Conservation (phyloP, 37 sponge, comb jelly and placozoan species). For the Spongilla lacustris region DNA sequence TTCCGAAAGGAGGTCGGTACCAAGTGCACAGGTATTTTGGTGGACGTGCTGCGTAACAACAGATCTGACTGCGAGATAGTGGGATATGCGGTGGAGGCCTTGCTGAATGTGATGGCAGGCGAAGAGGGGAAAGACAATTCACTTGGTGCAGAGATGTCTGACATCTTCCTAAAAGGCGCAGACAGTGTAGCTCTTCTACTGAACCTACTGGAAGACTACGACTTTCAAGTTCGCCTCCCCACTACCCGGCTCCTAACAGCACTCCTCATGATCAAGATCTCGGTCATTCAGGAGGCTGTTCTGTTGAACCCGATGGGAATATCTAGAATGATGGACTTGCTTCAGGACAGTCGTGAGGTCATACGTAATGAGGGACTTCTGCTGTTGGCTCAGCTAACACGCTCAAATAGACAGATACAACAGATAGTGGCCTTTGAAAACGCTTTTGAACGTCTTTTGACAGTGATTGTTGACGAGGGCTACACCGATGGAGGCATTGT, state of each 20-base stretch:
- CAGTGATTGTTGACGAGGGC: slow-evolving; percentile 80
- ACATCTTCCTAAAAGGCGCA: slow-evolving; percentile 62
- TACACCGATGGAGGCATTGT: slow-evolving; percentile 92
- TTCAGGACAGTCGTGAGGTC: slow-evolving; percentile 84
- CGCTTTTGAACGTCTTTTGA: slow-evolving; percentile 88
- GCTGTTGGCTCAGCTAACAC: slow-evolving; percentile 76
- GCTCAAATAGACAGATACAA: slow-evolving; percentile 84
- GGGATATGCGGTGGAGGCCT: slow-evolving; percentile 83
- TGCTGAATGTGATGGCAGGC: slow-evolving; percentile 67
- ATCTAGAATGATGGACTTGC: slow-evolving; percentile 87
- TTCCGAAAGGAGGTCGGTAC: slow-evolving; percentile 89
- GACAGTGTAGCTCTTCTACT: slow-evolving; percentile 76
- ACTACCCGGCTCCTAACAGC: slow-evolving; percentile 65
- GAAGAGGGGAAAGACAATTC: slow-evolving; percentile 24
- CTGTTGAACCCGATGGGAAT: slow-evolving; percentile 83
- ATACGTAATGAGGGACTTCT: slow-evolving; percentile 90
- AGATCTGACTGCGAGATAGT: slow-evolving; percentile 65
- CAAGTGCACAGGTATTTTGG: slow-evolving; percentile 67
- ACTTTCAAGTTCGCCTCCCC: slow-evolving; percentile 86
- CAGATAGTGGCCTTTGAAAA: slow-evolving; percentile 97
- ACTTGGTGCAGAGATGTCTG: slow-evolving; percentile 67
- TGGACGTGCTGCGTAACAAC: slow-evolving; percentile 62
- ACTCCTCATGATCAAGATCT: slow-evolving; percentile 49
- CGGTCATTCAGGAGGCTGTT: slow-evolving; percentile 69
- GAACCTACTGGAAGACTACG: slow-evolving; percentile 73